Conservation (phyloP, 2,113 vertebrate species). For the Cololabis saira region DNA sequence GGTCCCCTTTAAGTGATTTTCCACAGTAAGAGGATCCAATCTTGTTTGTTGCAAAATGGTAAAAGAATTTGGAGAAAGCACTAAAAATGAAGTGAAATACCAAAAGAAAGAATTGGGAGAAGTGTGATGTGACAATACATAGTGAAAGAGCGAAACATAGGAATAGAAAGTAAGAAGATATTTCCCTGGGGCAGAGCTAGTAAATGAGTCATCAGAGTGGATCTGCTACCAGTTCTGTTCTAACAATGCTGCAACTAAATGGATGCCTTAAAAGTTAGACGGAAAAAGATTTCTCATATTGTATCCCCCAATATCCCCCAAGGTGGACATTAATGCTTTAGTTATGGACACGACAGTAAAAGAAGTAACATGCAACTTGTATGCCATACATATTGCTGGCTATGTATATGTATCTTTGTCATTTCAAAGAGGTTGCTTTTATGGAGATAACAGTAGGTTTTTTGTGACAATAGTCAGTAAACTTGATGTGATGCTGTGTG, state of each 20-base stretch:
- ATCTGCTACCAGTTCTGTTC: slow-evolving; percentile 68
- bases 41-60: background rate
- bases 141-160: slow-evolving; percentile 4
- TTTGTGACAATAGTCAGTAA: slow-evolving; percentile 55
- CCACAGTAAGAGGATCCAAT: background rate
- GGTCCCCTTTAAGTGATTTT: background rate
- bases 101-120: slow-evolving; percentile 2
- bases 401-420: slow-evolving; percentile 43
- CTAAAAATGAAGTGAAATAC: background rate
- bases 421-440: slow-evolving; percentile 43
- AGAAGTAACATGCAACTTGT: slow-evolving; percentile 51
- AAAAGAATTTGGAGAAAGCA: slow-evolving; percentile 1
- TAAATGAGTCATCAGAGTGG: slow-evolving; percentile 69
- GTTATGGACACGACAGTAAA: slow-evolving; percentile 73
- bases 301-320: slow-evolving; percentile 61
- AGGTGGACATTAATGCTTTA: slow-evolving; percentile 73
- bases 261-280: slow-evolving; percentile 73
- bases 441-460: slow-evolving; percentile 19
- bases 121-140: background rate
- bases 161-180: slow-evolving; percentile 22
- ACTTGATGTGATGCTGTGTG: slow-evolving; percentile 63
- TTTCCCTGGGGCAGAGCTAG: slow-evolving; percentile 58
- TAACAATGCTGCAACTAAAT: slow-evolving; percentile 64
- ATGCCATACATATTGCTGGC: slow-evolving; percentile 53
- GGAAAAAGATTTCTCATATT: slow-evolving; percentile 74